Evolutionary conservation across 2,113 vertebrate species (phyloP).

Genomic region (Cyphomyrus plagiostoma): DNA sequence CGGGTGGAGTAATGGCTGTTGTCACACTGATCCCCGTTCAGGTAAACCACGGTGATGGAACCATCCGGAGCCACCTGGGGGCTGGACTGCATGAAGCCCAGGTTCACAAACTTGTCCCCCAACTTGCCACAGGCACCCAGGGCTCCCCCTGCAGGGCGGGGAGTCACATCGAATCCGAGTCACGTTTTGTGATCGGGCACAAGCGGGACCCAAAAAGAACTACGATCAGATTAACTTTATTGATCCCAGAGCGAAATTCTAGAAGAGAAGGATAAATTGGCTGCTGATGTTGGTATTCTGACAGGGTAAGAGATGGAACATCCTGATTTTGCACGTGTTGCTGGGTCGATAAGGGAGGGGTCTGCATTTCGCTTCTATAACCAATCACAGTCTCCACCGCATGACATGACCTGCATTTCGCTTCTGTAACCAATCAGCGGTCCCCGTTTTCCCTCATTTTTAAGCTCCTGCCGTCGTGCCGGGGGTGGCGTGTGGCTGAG

Average conservation of each 20-base stretch:
- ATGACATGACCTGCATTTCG: too few species aligned
- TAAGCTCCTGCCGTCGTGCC: neutral
- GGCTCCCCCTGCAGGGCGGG: conserved; percentile 62
- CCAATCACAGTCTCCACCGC: neutral
- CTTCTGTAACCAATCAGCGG: neutral
- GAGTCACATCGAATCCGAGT: neutral
- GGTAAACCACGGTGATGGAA: conserved; percentile 79
- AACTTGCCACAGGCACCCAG: conserved; percentile 76
- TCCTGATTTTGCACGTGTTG: neutral
- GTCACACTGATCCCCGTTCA: conserved; percentile 74
- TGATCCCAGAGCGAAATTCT: neutral
- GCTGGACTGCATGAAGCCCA: conserved; percentile 82
- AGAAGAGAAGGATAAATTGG: neutral
- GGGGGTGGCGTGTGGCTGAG: too few species aligned
- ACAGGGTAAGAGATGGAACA: neutral
- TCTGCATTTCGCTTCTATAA: neutral
- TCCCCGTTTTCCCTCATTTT: neutral
- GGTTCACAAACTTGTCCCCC: conserved; percentile 52
- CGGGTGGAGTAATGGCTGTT: conserved; percentile 74
- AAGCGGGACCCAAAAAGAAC: neutral
- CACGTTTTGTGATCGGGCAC: neutral
- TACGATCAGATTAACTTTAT: neutral
- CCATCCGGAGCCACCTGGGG: conserved; percentile 75
- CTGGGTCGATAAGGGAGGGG: neutral
- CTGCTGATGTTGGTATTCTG: neutral